Evolutionary conservation across 1,140 invertebrate genomes (phyloP).

Genomic region (Asobara japonica): DNA sequence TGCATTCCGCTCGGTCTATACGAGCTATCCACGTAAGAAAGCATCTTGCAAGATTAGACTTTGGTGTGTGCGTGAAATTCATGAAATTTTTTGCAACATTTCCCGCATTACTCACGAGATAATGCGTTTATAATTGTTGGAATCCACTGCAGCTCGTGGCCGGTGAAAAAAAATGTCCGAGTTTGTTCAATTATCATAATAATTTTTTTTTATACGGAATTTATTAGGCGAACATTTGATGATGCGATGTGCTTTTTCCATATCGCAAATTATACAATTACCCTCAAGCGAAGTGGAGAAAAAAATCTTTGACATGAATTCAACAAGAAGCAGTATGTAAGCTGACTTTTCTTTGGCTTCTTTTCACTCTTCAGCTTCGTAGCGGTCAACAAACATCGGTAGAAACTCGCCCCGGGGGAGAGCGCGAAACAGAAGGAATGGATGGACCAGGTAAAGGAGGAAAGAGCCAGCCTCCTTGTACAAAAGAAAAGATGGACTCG

Average conservation of each 20-base stretch:
- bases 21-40: no score
- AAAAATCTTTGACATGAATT: not conserved
- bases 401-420: conserved; percentile 48
- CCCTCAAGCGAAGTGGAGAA: not conserved
- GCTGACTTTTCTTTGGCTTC: conserved; percentile 14
- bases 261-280: not conserved
- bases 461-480: conserved; percentile 16
- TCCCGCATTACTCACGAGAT: no score
- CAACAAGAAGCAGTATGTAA: not conserved
- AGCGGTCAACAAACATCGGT: conserved; percentile 31
- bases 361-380: conserved; percentile 3
- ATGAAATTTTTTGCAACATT: no score
- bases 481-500: conserved; percentile 35
- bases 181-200: no score
- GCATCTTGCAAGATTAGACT: no score
- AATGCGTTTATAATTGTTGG: no score
- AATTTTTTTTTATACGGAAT: no score
- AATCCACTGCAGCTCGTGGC: no score
- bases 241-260: not conserved
- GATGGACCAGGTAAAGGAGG: conserved; percentile 42
- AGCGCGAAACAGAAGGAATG: conserved; percentile 45
- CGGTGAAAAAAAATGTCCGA: no score
- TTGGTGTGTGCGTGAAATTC: no score
- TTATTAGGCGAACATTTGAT: not conserved
- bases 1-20: no score